Base-by-base conservation (phyloP, 2,888 invertebrate genomes). In the Ormyrus labotus region DNA sequence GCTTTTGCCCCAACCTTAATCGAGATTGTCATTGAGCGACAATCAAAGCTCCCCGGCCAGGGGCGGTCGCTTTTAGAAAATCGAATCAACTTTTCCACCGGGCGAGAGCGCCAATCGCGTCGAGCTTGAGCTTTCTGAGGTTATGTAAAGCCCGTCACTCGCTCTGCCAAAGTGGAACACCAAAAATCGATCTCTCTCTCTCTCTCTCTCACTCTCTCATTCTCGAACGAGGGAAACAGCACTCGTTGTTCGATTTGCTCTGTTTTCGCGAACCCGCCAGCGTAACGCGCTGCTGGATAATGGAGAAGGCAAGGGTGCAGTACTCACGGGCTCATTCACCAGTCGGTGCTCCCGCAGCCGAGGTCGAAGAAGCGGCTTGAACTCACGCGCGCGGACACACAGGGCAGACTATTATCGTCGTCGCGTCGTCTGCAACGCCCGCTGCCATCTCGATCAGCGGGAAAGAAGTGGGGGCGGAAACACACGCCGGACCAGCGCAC, bases 11-110 rank as follows among this genome's bases (percentile, higher is more conserved):
- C 34, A 34, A 11, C 10, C 8, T 61, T 34, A 71, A 71, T 71
- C 47, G 71, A 61, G 19, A 57, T 64, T 73, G 74, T 74, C 74
- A 74, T 74, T 65, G 65, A 65, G 5, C 34, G 51, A 6, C n/a
- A 34, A 34, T 34, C 34, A 34, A 34, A 34, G 57, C n/a, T 19
- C 34, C 34, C 61, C 10, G n/a, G 50, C 6, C 8, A 34, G 10
- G 19, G 9, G 58, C 48, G 72, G 13, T 60, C 61, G 78, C 68
- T 79, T 78, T 72, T 79, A 79, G 67, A 73, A 79, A 73, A 79
- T 79, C 73, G 73, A 72, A 78, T 78, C 65, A 72, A 78, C 71
- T 60, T 51, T 47, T n/a, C 13, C 48, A 13, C 63, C 45, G 61
- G n/a, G 34, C 34, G 51, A 7, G 53, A 19, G 11, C 71, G 34